phyloP scores from a whole-genome alignment of 2,888 invertebrate genomes.

The Drosophila fulvimacula region DNA sequence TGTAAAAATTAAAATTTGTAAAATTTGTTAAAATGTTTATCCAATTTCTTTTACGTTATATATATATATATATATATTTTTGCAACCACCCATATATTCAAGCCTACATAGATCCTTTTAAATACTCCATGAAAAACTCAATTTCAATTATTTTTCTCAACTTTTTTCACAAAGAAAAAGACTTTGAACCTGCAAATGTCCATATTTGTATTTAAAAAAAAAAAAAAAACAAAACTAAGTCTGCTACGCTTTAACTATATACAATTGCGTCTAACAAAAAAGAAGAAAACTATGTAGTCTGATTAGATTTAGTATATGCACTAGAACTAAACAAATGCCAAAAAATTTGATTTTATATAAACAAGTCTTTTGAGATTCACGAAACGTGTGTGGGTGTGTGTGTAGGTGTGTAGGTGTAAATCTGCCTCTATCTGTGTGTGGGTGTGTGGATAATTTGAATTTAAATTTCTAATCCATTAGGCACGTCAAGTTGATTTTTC shows the following conservation, averaged over 20 bases:
- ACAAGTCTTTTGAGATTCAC: slow-evolving; percentile 77
- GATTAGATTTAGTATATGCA: slow-evolving; percentile 6
- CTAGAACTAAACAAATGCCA: slow-evolving; percentile 41
- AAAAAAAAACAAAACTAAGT: slow-evolving; percentile 8
- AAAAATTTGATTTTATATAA: slow-evolving; percentile 57
- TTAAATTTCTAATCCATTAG: slow-evolving; percentile 62
- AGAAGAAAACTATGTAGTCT: slow-evolving; percentile 5
- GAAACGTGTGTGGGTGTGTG: slow-evolving; percentile 30
- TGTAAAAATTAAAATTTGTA: no score
- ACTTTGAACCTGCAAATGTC: background rate
- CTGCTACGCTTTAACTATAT: slow-evolving; percentile 13
- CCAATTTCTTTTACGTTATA: no score
- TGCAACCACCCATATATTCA: no score
- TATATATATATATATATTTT: no score
- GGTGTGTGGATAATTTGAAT: slow-evolving; percentile 48
- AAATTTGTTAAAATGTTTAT: no score
- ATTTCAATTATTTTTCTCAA: background rate
- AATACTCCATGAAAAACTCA: background rate
- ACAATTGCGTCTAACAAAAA: background rate
- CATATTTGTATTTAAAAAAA: background rate
- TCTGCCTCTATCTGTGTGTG: slow-evolving; percentile 27
- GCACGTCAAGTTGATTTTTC: slow-evolving; percentile 54
- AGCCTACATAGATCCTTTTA: no score
- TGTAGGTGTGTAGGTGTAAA: slow-evolving; percentile 12
- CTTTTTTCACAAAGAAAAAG: background rate